phyloP scores from a whole-genome alignment of 1,140 invertebrate species.

The Littorina saxatilis region DNA sequence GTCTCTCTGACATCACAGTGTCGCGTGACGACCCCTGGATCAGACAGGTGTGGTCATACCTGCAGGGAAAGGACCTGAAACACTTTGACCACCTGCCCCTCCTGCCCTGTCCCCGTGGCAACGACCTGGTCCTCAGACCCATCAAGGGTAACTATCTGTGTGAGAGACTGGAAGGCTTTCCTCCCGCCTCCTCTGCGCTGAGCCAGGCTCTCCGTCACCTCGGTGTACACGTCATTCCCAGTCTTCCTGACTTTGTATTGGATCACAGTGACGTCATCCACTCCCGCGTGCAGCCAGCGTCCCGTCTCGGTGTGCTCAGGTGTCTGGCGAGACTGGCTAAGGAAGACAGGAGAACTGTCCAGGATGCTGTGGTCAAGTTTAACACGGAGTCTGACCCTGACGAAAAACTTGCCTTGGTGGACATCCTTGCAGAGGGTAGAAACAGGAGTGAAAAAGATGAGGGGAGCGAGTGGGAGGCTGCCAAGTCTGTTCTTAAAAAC shows the following conservation, averaged over 20 bases:
- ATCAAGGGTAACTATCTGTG: slow-evolving; percentile 4
- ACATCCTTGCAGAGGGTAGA: background rate
- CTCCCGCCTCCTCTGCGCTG: background rate
- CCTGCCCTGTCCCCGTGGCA: background rate
- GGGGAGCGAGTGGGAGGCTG: background rate
- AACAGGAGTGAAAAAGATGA: background rate
- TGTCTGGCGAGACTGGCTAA: background rate
- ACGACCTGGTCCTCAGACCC: background rate
- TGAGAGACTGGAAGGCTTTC: slow-evolving; percentile 5
- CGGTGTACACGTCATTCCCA: background rate
- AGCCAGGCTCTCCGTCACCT: slow-evolving; percentile 1
- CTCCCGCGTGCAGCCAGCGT: background rate
- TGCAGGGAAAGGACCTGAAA: background rate
- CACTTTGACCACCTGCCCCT: slow-evolving; percentile 5
- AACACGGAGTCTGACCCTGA: background rate
- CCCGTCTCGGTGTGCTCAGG: background rate
- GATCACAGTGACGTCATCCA: background rate
- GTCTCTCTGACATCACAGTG: background rate
- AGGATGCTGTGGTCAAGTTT: background rate
- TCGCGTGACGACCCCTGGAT: background rate
- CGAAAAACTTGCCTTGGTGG: background rate
- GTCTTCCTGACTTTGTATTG: slow-evolving; percentile 4
- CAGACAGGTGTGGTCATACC: slow-evolving; percentile 4
- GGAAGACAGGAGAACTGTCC: background rate
- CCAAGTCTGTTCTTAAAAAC: background rate